Evolutionary conservation across 1,140 invertebrate species (phyloP).

Genomic region (Apolygus lucorum): DNA sequence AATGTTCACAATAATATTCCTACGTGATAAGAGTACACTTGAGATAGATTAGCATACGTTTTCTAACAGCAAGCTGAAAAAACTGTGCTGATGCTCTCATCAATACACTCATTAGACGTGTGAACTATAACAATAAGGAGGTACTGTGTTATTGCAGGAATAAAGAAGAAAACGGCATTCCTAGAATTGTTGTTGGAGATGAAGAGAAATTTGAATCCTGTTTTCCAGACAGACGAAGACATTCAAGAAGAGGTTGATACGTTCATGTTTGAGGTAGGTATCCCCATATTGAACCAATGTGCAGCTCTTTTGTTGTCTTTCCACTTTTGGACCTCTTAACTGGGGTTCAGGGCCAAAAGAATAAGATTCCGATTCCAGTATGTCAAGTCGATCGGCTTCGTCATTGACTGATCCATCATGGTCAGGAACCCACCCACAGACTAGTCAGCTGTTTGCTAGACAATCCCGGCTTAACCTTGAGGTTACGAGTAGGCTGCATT

Average conservation of each 20-base stretch:
- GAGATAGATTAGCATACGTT: background rate
- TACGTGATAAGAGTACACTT: background rate
- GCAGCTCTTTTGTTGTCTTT: background rate
- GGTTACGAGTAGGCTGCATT: too few relatives aligned
- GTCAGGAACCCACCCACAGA: background rate
- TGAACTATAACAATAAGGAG: too few relatives aligned
- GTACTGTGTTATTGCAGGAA: constrained; percentile 24
- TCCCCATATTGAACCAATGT: background rate
- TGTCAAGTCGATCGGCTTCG: background rate
- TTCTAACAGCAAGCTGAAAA: background rate
- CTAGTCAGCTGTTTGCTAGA: too few relatives aligned
- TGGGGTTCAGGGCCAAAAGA: background rate
- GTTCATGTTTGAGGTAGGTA: constrained; percentile 52
- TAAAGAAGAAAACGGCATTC: constrained; percentile 48
- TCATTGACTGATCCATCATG: background rate
- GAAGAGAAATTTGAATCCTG: constrained; percentile 36
- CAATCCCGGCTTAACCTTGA: too few relatives aligned
- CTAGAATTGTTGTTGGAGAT: constrained; percentile 48
- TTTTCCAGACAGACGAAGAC: constrained; percentile 43
- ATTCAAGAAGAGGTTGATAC: constrained; percentile 50
- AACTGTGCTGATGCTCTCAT: background rate
- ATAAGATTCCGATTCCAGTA: too few relatives aligned
- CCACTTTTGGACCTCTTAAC: background rate
- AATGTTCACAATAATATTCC: background rate
- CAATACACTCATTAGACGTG: background rate